phyloP scores from a whole-genome alignment of 1,140 invertebrate genomes.

The Yoshiicerus persimilis region DNA sequence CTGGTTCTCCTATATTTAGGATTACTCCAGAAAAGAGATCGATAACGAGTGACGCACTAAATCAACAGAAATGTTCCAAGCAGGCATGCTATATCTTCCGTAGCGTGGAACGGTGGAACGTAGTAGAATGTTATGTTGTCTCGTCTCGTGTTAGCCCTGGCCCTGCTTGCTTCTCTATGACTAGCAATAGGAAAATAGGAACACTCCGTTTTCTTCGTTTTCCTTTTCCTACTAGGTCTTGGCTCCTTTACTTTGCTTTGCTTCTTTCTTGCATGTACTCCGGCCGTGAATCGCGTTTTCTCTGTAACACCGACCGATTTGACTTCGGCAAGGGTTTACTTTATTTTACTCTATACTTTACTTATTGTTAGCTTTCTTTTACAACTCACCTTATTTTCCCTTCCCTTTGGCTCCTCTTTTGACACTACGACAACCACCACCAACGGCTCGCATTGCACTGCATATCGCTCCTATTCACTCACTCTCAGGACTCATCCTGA shows the following conservation, averaged over 20 bases:
- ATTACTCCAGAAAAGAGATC: constrained; percentile 27
- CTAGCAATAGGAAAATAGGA: too few species aligned
- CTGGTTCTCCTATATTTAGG: constrained; percentile 26
- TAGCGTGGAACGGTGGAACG: too few species aligned
- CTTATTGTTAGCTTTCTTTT: background rate
- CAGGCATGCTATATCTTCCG: background rate
- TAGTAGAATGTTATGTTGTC: background rate
- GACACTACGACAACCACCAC: background rate
- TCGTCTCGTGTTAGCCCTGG: background rate
- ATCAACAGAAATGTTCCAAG: constrained; percentile 38
- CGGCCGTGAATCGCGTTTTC: background rate
- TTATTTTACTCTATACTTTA: background rate
- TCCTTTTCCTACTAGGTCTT: background rate
- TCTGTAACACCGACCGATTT: background rate
- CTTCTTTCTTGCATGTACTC: background rate
- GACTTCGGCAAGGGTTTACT: background rate
- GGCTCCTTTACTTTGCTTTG: background rate
- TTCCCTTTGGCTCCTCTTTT: background rate
- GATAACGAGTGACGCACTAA: constrained; percentile 45
- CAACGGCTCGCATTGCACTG: background rate
- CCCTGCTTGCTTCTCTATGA: background rate
- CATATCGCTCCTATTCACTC: background rate
- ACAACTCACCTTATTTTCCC: background rate
- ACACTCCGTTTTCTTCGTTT: background rate
- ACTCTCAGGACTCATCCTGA: background rate